A percentile compares a stretch with the other conserved stretches of the same genome.
Evolutionary conservation across 2,113 vertebrate species (phyloP).

Genomic region (Mormyrus iriodes): DNA sequence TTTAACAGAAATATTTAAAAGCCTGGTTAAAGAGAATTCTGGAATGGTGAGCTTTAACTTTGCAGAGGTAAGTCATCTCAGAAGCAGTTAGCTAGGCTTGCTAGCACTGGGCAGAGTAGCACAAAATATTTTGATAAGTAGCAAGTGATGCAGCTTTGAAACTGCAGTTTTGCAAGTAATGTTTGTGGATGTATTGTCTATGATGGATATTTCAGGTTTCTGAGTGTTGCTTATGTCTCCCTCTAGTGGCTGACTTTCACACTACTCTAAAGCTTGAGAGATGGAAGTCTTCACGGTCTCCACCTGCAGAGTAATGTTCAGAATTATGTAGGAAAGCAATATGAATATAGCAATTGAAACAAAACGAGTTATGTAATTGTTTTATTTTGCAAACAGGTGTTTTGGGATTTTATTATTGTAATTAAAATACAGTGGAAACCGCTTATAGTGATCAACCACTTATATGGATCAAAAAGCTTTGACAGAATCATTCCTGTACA

Average conservation of each 20-base stretch:
- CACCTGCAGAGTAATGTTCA: neutral
- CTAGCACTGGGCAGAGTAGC: neutral
- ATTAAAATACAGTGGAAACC: too few relatives aligned
- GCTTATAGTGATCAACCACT: too few relatives aligned
- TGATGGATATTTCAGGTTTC: neutral
- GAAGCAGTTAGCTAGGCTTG: neutral
- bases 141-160: neutral
- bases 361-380: neutral
- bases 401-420: neutral
- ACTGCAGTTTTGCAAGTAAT: neutral
- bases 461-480: too few relatives aligned
- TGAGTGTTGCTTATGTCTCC: constrained; percentile 25
- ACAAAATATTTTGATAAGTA: neutral
- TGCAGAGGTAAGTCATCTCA: constrained; percentile 52
- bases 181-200: neutral
- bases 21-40: constrained; percentile 57
- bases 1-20: constrained; percentile 66
- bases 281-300: neutral
- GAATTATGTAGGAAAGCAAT: neutral
- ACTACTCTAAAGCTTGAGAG: constrained; percentile 36
- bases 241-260: constrained; percentile 51
- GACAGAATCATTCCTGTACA: too few relatives aligned
- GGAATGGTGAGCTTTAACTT: constrained; percentile 60
- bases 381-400: neutral
- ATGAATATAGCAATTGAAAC: neutral